Evolutionary conservation across 2,888 invertebrate genomes (phyloP).

Genomic region (Orthosia cruda): DNA sequence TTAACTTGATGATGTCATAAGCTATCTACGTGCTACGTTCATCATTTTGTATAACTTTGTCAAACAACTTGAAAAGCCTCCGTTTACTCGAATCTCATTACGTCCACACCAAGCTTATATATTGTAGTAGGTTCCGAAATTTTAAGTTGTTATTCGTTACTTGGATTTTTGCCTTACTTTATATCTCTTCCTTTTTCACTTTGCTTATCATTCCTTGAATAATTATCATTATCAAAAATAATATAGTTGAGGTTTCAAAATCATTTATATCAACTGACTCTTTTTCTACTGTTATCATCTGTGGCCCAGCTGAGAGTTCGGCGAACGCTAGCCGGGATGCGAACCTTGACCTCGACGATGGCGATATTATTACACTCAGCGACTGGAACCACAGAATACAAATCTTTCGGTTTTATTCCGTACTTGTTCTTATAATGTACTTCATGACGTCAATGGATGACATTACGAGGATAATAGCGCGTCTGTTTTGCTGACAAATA

Average conservation of each 20-base stretch:
- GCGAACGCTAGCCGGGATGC: constrained; percentile 72
- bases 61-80: not conserved
- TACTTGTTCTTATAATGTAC: constrained; percentile 25
- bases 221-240: not conserved
- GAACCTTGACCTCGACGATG: constrained; percentile 87
- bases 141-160: not conserved
- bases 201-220: not conserved
- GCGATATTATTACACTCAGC: constrained; percentile 70
- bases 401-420: constrained; percentile 36
- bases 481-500: constrained; percentile 45
- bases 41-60: not conserved
- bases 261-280: not conserved
- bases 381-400: constrained; percentile 71
- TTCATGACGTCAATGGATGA: constrained; percentile 49
- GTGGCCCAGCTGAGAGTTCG: constrained; percentile 60
- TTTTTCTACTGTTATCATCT: constrained; percentile 62
- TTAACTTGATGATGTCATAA: constrained; percentile 48
- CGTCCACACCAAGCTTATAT: no score
- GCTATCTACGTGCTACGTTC: constrained; percentile 3
- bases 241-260: not conserved
- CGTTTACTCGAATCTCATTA: not conserved
- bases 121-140: not conserved
- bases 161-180: not conserved
- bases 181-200: not conserved
- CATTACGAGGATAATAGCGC: constrained; percentile 41